Evolutionary conservation across 2,888 invertebrate genomes (phyloP), one percentile per base, ranked within the genome.

Genomic region (Tetranychus truncatus): DNA sequence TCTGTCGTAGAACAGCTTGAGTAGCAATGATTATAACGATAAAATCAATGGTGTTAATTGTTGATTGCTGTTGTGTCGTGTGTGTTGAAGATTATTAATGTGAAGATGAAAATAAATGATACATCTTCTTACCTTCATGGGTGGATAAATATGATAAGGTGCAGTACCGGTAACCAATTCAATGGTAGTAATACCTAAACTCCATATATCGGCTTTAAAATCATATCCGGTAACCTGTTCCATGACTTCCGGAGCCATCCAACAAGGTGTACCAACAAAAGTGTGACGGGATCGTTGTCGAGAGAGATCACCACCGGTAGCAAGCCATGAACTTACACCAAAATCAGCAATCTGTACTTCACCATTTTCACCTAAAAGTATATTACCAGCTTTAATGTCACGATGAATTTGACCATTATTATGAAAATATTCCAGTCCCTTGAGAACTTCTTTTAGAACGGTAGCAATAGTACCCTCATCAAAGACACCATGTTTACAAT

Each of bases 81-180:
- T 21, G n/a, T 69, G 11, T 69, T 69, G 69, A 69, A 18, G n/a
- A 21, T 69, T 69, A 24, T 21, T 9, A 4, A 18, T 9, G n/a
- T 6, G 69, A 69, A 21, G 15, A 21, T 9, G 24, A 69, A 11
- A 24, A 69, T 24, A 44, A 72, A 34, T 44, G 45, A 34, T 34
- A 34, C 34, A 45, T 55, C 55, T 15, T 55, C 55, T 55, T 74
- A 82, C 92, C 85, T 99, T 99, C 96, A 99, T 96, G 1, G 99
- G 95, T 55, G 99, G 95, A 83, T 92, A 97, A 83, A 95, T 96
- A 83, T 97, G 96, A 83, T 99, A 99, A 0, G 99, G 99, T 0
- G 99, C 97, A 0, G 95, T 95, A 71, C 95, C 95, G 1, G 95
- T 93, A 0, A 96, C 97, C 89, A 99, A 90, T 85, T 99, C 99